Percentiles rank a stretch among this genome's conserved stretches.
phyloP scores from a whole-genome alignment of 2,888 invertebrate genomes.

The Parochlus steinenii region DNA sequence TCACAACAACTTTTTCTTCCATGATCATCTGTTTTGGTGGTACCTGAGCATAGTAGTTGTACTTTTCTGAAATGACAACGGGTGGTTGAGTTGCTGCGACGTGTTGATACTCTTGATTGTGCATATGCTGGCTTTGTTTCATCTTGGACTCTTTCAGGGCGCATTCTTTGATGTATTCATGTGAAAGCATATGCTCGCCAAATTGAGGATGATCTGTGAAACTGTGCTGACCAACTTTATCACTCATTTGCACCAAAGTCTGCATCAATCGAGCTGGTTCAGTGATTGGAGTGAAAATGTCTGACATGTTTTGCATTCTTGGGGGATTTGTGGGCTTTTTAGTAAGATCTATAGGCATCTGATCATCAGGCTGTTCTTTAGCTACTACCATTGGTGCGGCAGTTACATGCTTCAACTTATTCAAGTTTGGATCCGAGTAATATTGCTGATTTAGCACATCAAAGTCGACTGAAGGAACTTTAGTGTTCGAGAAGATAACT shows the following conservation, averaged over 20 bases:
- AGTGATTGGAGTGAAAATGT: conserved; percentile 22
- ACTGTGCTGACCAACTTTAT: conserved; percentile 20
- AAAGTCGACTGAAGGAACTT: conserved; percentile 19
- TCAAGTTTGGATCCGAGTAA: conserved; percentile 28
- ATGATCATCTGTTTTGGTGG: background rate
- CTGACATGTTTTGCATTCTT: conserved; percentile 15
- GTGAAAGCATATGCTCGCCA: conserved; percentile 47
- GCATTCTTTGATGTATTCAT: conserved; percentile 55
- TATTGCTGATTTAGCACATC: conserved; percentile 31
- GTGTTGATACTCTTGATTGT: conserved; percentile 17
- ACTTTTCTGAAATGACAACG: background rate
- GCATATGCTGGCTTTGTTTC: conserved; percentile 43
- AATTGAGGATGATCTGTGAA: conserved; percentile 18
- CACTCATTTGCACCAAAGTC: conserved; percentile 27
- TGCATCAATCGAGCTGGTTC: conserved; percentile 26
- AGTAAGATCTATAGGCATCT: conserved; percentile 27
- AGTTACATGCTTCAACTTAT: conserved; percentile 1
- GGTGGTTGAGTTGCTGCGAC: background rate
- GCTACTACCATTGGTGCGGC: conserved; percentile 1
- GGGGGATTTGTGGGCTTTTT: conserved; percentile 21
- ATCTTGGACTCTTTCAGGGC: conserved; percentile 52
- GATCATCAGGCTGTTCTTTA: conserved; percentile 6
- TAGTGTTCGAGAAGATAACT: background rate
- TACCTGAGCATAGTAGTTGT: background rate
- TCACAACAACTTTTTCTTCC: background rate